These are phyloP conservation scores for Hyla sarda DNA, from an alignment of 2,113 vertebrate species.

Conservation along the genomic window DNA sequence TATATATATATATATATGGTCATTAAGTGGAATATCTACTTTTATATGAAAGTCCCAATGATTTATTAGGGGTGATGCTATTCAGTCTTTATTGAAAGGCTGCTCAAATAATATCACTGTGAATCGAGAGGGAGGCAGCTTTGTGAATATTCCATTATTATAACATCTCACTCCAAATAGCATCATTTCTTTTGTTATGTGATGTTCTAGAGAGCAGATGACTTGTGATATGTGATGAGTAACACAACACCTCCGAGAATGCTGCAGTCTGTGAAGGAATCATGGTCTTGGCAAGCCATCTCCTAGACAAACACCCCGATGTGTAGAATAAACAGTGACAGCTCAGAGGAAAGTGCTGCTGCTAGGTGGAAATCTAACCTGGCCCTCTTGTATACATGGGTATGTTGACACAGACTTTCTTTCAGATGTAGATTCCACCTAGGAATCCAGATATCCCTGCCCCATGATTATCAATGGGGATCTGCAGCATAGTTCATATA, in stretches of 20 bases:
- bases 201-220: slow-evolving; percentile 34
- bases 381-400: neutral
- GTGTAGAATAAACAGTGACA: slow-evolving; percentile 43
- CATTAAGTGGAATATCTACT: too few relatives aligned
- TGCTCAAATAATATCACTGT: neutral
- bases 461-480: too few relatives aligned
- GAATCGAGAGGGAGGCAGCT: neutral
- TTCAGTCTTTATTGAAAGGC: neutral
- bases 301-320: slow-evolving; percentile 41
- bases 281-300: slow-evolving; percentile 39
- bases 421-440: too few relatives aligned
- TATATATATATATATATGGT: too few relatives aligned
- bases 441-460: too few relatives aligned
- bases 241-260: slow-evolving; percentile 43
- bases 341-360: slow-evolving; percentile 29
- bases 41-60: neutral
- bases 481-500: too few relatives aligned
- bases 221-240: slow-evolving; percentile 45
- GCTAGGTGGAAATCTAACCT: neutral
- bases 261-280: slow-evolving; percentile 36
- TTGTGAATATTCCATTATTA: neutral
- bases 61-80: neutral
- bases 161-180: neutral
- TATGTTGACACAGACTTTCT: too few relatives aligned
- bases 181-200: slow-evolving; percentile 10